Evolutionary conservation across 2,113 vertebrate genomes (phyloP).

Genomic region (Mesitornis unicolor): DNA sequence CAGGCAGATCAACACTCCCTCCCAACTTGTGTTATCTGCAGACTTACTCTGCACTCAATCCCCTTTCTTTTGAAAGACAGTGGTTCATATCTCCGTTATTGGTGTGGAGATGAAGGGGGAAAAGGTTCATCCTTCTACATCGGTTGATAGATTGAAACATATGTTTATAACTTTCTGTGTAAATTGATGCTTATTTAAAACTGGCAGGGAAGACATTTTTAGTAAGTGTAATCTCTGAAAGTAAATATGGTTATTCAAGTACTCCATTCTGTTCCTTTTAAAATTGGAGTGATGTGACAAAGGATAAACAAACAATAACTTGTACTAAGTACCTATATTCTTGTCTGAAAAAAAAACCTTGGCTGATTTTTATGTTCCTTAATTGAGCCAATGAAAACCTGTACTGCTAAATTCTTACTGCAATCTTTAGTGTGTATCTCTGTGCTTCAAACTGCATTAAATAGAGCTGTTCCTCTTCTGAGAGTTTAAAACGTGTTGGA

Average conservation of each 20-base stretch:
- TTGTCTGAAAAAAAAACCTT: neutral
- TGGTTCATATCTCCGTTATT: neutral
- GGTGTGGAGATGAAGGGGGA: neutral
- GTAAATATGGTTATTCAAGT: neutral
- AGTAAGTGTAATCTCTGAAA: neutral
- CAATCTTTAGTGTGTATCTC: neutral
- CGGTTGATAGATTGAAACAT: neutral
- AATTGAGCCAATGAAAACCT: neutral
- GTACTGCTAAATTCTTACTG: neutral
- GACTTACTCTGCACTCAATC: too few species aligned
- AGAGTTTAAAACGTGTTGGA: neutral
- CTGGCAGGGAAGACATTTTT: neutral
- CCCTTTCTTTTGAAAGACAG: neutral
- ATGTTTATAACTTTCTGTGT: neutral
- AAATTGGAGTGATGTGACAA: neutral
- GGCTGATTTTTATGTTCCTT: neutral
- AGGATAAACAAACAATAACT: neutral
- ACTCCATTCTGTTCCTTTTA: neutral
- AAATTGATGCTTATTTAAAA: neutral
- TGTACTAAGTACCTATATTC: neutral
- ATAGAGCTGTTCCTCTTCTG: neutral
- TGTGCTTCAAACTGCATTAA: neutral
- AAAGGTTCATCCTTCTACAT: neutral
- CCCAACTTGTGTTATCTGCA: too few species aligned
- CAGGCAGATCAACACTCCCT: too few species aligned